Evolutionary conservation across 1,140 invertebrate species (phyloP), one percentile per base, ranked within the genome.

Genomic region (Brachionus paranguensis): DNA sequence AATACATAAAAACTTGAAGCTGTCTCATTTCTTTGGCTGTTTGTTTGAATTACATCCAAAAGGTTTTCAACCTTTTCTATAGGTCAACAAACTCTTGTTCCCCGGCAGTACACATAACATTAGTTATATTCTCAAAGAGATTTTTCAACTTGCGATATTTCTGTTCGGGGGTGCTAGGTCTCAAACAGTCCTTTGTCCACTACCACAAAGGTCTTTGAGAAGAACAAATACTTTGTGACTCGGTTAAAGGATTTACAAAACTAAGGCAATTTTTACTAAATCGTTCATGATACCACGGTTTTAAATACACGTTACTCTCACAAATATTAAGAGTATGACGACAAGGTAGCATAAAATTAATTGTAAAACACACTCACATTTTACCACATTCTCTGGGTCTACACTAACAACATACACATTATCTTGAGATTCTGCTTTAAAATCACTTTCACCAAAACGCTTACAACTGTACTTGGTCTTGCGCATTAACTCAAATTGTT

Each of bases 1-100:
- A 64, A 64, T 64, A 64, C 6, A 64, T 17, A 64, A 64, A 64
- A 64, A 64, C 55, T 64, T 64, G 6, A 64, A 64, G 55, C 6
- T 27, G 20, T 27, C 55, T 64, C 55, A 20, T 64, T 27, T 64
- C 55, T 64, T 64, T 64, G 55, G 24, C 17, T 64, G 17, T 24
- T 64, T 64, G 55, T 64, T 64, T 64, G 55, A 64, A 64, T 64
- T 64, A 64, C 55, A 64, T 27, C 24, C 55, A 64, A 64, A 64
- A 65, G 29, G 20, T 65, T 65, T 65, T 65, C 29, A 24, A 65
- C 29, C 27, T 11, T 65, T 27, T 65, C 29, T 11, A n/a, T n/a
- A n/a, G n/a, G n/a, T 70, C 65, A 7, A 11, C 65, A 37, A 37
- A 33, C 29, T 70, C 65, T 33, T 37, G 24, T 70, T 70, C 65